These are phyloP conservation scores for Meleagris gallopavo DNA, from an alignment of 2,113 vertebrate species.

Conservation along the genomic window DNA sequence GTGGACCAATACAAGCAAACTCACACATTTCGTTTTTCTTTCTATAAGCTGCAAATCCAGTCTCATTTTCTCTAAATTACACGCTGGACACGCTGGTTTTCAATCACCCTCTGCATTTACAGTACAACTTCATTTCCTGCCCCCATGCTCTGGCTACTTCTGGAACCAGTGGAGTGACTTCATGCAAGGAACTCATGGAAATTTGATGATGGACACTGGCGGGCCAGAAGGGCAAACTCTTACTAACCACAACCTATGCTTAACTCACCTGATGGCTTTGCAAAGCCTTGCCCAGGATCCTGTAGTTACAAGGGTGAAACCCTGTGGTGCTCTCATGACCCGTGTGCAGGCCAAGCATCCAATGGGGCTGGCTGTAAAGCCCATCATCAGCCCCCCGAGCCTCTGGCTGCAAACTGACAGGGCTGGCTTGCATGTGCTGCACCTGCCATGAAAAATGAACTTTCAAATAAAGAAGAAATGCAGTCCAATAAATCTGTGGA, in stretches of 20 bases:
- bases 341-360: fast-evolving
- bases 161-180: background rate
- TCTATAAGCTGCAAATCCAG: background rate
- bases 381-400: background rate
- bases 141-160: background rate
- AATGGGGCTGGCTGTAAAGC: background rate
- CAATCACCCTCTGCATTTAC: background rate
- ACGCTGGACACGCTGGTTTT: fast-evolving
- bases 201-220: background rate
- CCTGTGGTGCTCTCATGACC: fast-evolving
- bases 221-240: background rate
- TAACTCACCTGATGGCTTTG: background rate
- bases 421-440: background rate
- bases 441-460: background rate
- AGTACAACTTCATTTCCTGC: background rate
- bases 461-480: background rate
- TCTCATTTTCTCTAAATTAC: background rate
- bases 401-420: fast-evolving
- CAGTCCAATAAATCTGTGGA: background rate
- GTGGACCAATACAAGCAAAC: too few relatives aligned
- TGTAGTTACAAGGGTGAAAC: fast-evolving
- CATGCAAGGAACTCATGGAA: background rate
- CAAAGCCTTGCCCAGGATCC: background rate
- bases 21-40: background rate
- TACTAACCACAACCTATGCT: fast-evolving